These are phyloP conservation scores for Spodoptera frugiperda DNA, from an alignment of 1,140 invertebrate species.

Conservation along the genomic window DNA sequence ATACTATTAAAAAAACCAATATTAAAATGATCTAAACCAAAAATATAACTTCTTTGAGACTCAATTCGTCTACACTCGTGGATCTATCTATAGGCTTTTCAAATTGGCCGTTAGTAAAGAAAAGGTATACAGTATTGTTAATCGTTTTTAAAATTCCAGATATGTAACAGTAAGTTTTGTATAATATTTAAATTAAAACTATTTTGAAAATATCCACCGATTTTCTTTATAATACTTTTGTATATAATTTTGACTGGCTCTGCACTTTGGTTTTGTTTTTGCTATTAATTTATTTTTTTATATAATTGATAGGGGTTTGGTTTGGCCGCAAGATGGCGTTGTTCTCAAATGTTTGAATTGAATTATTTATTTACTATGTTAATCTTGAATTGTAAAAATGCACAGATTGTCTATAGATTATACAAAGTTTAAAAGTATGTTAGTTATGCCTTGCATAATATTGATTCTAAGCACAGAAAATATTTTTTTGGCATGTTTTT, in stretches of 20 bases:
- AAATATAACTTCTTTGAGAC: no score
- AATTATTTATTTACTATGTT: neutral
- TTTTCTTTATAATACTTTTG: slow-evolving; percentile 20
- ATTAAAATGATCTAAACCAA: no score
- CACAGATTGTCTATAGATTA: neutral
- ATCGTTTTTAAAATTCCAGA: slow-evolving; percentile 17
- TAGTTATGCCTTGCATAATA: slow-evolving; percentile 2
- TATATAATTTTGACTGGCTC: slow-evolving; percentile 37
- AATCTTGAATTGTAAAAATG: neutral
- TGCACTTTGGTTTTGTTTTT: slow-evolving; percentile 40
- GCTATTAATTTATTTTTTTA: slow-evolving; percentile 23
- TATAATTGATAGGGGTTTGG: slow-evolving; percentile 5
- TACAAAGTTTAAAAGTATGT: neutral
- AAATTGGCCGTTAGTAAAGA: no score
- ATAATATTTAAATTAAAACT: slow-evolving; percentile 5
- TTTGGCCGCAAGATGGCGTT: neutral
- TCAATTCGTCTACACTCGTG: no score
- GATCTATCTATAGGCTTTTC: no score
- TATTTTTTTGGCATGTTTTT: slow-evolving; percentile 23
- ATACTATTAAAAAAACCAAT: no score
- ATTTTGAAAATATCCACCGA: slow-evolving; percentile 41
- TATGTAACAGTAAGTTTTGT: slow-evolving; percentile 29
- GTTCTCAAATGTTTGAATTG: neutral
- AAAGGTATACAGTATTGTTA: neutral
- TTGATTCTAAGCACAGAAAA: neutral